Evolutionary conservation across 2,888 invertebrate genomes (phyloP).

Genomic region (Cremastinae sp.): DNA sequence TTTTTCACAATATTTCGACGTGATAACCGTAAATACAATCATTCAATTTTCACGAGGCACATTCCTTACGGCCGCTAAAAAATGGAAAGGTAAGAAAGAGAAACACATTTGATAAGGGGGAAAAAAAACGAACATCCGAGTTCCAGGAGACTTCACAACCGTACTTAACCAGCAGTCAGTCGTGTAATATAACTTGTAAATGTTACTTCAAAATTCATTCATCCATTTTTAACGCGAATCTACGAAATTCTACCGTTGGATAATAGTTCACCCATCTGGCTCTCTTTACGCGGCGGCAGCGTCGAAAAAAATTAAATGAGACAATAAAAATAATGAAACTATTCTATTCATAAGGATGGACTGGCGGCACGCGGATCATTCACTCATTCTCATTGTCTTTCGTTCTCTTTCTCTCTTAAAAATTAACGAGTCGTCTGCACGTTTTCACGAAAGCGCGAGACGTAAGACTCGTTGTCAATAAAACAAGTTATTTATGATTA

Average conservation of each 20-base stretch:
- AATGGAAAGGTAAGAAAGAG: constrained; percentile 34
- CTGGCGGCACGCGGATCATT: constrained; percentile 37
- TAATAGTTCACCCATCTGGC: constrained; percentile 34
- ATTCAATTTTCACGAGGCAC: constrained; percentile 66
- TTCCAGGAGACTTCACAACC: constrained; percentile 71
- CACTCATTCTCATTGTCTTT: constrained; percentile 17
- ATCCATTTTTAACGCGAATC: constrained; percentile 47
- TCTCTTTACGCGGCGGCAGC: constrained; percentile 19
- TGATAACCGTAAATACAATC: constrained; percentile 67
- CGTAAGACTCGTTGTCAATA: constrained; percentile 13
- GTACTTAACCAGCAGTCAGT: constrained; percentile 77
- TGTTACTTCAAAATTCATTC: constrained; percentile 43
- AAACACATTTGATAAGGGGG: constrained; percentile 18
- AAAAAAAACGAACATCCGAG: constrained; percentile 60
- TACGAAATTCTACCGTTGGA: constrained; percentile 36
- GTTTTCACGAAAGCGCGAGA: constrained; percentile 13
- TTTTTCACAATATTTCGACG: constrained; percentile 41
- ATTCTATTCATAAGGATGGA: constrained; percentile 34
- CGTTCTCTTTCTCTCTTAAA: constrained; percentile 28
- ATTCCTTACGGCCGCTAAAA: constrained; percentile 61
- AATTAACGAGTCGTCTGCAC: neutral
- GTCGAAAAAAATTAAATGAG: constrained; percentile 1
- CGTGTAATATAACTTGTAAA: constrained; percentile 64
- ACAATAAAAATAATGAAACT: constrained; percentile 18
- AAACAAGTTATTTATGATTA: constrained; percentile 3